Base-by-base conservation (phyloP, 2,113 vertebrate genomes). In the Brachyhypopomus occidentalis region DNA sequence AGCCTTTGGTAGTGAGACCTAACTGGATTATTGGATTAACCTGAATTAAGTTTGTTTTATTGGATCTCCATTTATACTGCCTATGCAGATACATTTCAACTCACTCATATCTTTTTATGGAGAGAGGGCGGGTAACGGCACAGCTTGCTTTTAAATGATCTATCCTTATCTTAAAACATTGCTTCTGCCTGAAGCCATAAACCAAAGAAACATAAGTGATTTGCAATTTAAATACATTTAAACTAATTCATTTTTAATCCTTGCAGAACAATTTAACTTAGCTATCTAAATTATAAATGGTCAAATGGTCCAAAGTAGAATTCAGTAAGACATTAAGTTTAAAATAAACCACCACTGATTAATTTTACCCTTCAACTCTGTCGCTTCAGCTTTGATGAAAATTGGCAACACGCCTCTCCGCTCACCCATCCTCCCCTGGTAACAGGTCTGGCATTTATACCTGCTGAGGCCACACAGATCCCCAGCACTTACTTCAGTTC, bases 21-120 rank as follows among this genome's bases (percentile, higher is more conserved):
- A 87, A 76, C 63, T 62, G 41, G 52, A 77, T 86, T 72, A 76
- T 72, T 80, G 77, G 72, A 77, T 64, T 82, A 85, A 59, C 80
- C 86, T 83, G 60, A 72, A 58, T 55, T 72, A 72, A 73, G 11
- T 84, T 79, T 77, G 75, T 59, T 23, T 63, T 66, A 85, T 69
- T 81, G 38, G 38, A 83, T 30, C 23, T 78, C 36, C 76, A 81
- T 45, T 58, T 30, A 60, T 52, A 52, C 52, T n/a, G 23, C 22
- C 22, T 75, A 83, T 72, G 45, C 27, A 22, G 58, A 30, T 11
- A 9, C 17, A 34, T 52, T 59, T 81, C 66, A 52, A 60, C 75
- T 62, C 59, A 73, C 59, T 69, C 27, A 67, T 82, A 62, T 73
- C 75, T 82, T 77, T 69, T 75, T 23, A 74, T 30, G 30, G 25